These are phyloP conservation scores for Brachyhypopomus gauderio DNA, from an alignment of 2,113 vertebrate species.

Conservation along the genomic window DNA sequence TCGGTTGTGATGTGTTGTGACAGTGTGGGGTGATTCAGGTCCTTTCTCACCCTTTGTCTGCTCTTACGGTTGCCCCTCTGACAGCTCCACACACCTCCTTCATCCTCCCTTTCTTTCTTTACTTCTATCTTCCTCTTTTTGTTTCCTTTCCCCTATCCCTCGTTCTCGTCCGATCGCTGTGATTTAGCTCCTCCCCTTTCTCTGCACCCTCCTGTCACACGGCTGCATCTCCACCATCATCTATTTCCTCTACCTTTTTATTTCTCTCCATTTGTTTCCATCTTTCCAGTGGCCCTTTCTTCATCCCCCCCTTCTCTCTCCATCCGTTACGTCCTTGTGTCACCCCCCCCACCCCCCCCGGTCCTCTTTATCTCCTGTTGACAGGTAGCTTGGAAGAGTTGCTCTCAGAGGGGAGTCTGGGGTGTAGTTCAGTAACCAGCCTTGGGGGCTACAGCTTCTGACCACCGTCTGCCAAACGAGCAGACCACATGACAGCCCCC, in stretches of 20 bases:
- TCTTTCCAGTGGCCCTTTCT: not conserved
- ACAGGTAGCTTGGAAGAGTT: slow-evolving; percentile 35
- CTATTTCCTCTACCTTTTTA: slow-evolving; percentile 23
- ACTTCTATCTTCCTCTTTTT: not conserved
- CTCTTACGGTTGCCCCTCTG: not conserved
- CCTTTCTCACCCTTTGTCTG: not conserved
- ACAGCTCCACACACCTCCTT: not conserved
- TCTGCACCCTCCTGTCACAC: not conserved
- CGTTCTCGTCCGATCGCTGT: not conserved
- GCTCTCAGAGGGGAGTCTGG: slow-evolving; percentile 9
- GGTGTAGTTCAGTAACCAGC: slow-evolving; percentile 47
- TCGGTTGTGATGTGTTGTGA: too few relatives aligned
- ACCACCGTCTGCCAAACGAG: slow-evolving; percentile 23
- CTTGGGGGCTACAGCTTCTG: slow-evolving; percentile 20
- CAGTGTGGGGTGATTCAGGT: not conserved
- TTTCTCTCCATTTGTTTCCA: slow-evolving; percentile 26
- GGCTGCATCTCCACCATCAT: not conserved
- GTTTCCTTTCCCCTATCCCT: not conserved
- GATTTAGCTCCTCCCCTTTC: slow-evolving; percentile 10
- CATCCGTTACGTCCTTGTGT: slow-evolving; percentile 27
- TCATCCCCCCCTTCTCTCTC: slow-evolving; percentile 32
- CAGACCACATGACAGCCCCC: slow-evolving; percentile 24
- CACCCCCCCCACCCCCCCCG: slow-evolving; percentile 14
- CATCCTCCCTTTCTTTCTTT: not conserved
- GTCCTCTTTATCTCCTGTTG: slow-evolving; percentile 28